Conservation (phyloP, 1,140 invertebrate genomes). For the Bombyx mori region DNA sequence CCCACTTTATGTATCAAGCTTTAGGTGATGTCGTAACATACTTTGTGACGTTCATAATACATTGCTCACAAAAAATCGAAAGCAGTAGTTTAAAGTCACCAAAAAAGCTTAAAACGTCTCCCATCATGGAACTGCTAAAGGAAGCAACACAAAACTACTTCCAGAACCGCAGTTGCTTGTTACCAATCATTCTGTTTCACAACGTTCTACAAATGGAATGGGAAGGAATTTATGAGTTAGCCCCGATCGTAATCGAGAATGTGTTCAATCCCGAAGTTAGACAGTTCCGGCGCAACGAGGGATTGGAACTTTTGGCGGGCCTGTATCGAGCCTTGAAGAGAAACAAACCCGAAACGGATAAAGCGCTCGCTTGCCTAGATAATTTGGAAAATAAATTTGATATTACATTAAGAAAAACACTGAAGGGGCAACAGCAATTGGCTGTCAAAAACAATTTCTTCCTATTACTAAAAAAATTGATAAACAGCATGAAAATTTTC, state of each 20-base stretch:
- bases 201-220: slow-evolving; percentile 74
- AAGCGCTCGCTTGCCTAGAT: slow-evolving; percentile 20
- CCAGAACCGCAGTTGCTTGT: slow-evolving; percentile 74
- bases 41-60: slow-evolving; percentile 77
- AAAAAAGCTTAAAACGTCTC: slow-evolving; percentile 48
- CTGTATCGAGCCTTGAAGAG: slow-evolving; percentile 74
- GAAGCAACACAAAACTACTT: slow-evolving; percentile 73
- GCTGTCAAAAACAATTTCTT: slow-evolving; percentile 54
- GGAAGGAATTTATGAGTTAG: slow-evolving; percentile 74
- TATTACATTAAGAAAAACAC: slow-evolving; percentile 21
- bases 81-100: slow-evolving; percentile 26
- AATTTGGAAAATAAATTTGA: slow-evolving; percentile 39
- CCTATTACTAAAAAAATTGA: slow-evolving; percentile 40
- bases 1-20: slow-evolving; percentile 76
- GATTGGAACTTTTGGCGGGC: slow-evolving; percentile 73
- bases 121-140: slow-evolving; percentile 65
- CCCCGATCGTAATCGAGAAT: slow-evolving; percentile 71
- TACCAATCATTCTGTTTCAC: slow-evolving; percentile 77
- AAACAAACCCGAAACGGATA: slow-evolving; percentile 32
- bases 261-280: slow-evolving; percentile 74
- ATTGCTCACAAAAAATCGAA: slow-evolving; percentile 71
- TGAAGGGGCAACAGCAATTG: slow-evolving; percentile 33
- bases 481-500: slow-evolving; percentile 48
- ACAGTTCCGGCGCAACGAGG: slow-evolving; percentile 76
- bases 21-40: slow-evolving; percentile 77